Evolutionary conservation across 2,113 vertebrate species (phyloP).

Genomic region (Xenopus borealis): DNA sequence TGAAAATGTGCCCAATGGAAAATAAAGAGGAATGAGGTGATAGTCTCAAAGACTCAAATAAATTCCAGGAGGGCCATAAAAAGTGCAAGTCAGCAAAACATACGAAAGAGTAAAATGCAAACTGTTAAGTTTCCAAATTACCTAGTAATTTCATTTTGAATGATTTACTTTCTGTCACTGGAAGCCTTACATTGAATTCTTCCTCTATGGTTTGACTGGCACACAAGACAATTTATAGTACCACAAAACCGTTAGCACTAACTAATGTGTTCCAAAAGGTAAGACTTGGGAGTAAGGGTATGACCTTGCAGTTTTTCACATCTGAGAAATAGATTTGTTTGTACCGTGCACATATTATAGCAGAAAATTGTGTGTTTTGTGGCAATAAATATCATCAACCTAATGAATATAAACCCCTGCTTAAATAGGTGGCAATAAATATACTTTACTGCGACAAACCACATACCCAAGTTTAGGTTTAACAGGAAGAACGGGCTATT

Average conservation of each 20-base stretch:
- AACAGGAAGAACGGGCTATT: no score
- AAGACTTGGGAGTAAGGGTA: constrained; percentile 39
- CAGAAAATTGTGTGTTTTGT: no score
- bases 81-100: constrained; percentile 80
- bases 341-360: no score
- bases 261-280: constrained; percentile 54
- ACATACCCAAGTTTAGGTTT: no score
- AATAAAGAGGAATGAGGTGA: constrained; percentile 71
- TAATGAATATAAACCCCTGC: no score
- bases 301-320: constrained; percentile 52
- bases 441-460: no score
- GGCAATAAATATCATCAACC: no score
- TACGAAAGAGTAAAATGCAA: constrained; percentile 70
- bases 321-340: no score
- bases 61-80: constrained; percentile 67
- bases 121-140: constrained; percentile 77
- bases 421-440: no score
- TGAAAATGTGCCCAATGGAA: constrained; percentile 72
- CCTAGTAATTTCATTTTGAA: constrained; percentile 72
- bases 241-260: constrained; percentile 62
- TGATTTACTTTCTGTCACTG: constrained; percentile 68
- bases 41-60: constrained; percentile 69
- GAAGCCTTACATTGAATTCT: constrained; percentile 56
- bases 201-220: constrained; percentile 64
- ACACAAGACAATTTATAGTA: constrained; percentile 60